Evolutionary conservation across 2,888 invertebrate genomes (phyloP), one percentile per base, ranked within the genome.

Genomic region (Malthinus flaveolus): DNA sequence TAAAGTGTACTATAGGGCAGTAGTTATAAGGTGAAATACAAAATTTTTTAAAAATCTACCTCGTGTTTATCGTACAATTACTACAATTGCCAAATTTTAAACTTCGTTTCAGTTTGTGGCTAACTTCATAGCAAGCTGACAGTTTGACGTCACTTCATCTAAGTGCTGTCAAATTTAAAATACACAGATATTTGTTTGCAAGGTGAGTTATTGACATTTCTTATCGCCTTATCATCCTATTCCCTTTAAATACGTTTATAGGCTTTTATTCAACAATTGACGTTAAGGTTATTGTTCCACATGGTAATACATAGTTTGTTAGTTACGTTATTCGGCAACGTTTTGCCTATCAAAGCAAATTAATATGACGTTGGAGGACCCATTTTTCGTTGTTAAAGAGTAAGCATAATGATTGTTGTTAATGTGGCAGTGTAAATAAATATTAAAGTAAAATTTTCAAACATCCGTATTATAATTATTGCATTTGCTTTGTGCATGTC

Each of bases 361-460:
- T 87, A 91, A 87, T 88, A 96, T 97, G 96, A 94, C 95, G 87
- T 87, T 96, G 82, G 96, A 97, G 85, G 97, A 97, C 84, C 97
- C 97, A 68, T 97, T 96, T 85, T 95, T 96, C 87, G 95, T 95
- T 81, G 96, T 97, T 73, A 95, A 95, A 88, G 96, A 96, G 97
- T 97, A 87, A 92, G 95, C 88, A 66, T 51, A 45, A 35, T 49
- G 23, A 47, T 50, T 46, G 31, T 46, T 31, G 15, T 46, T 31
- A n/a, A 46, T 31, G 31, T 46, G 46, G 31, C 11, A 46, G 46
- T 46, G 46, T 32, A 32, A 10, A 46, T 31, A 46, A 32, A 46
- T 35, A 9, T 35, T 35, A 35, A 10, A 35, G 7, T 9, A 3
- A 35, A 35, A 10, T 10, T 3, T 3, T 35, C 35, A 10, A 3